Evolutionary conservation across 2,113 vertebrate species (phyloP).

Genomic region (Protobothrops mucrosquamatus): DNA sequence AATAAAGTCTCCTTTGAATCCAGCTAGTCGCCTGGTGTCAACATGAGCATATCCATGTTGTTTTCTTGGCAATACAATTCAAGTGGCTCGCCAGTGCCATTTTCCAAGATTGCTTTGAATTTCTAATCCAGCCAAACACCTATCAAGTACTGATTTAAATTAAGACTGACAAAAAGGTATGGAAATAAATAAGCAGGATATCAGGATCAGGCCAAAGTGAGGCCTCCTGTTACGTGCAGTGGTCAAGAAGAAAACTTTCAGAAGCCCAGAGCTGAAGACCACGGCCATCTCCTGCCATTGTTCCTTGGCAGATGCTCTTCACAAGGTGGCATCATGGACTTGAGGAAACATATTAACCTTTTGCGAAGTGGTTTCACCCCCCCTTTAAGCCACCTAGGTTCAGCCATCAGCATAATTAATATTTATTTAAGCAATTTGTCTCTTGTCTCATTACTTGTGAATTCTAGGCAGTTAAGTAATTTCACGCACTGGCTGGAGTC

Average conservation of each 20-base stretch:
- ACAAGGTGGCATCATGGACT: neutral
- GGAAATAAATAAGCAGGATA: neutral
- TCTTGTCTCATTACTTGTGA: neutral
- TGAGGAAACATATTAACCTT: neutral
- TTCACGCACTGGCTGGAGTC: neutral
- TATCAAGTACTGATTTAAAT: neutral
- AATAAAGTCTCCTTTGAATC: neutral
- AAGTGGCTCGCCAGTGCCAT: neutral
- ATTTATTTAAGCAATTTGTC: neutral
- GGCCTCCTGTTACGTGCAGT: neutral
- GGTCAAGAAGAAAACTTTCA: neutral
- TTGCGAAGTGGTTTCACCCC: neutral
- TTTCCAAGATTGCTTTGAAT: neutral
- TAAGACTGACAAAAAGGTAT: neutral
- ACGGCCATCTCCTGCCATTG: neutral
- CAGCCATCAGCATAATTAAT: neutral
- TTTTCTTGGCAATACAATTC: neutral
- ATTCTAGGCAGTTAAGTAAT: neutral
- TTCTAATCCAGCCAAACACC: neutral
- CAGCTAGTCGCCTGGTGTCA: neutral
- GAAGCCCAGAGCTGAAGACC: neutral
- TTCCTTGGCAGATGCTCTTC: neutral
- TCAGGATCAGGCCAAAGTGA: neutral
- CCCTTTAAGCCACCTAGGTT: neutral
- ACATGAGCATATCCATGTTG: neutral